These are phyloP conservation scores for Zosterops borbonicus DNA, from an alignment of 2,113 vertebrate species.

Conservation along the genomic window DNA sequence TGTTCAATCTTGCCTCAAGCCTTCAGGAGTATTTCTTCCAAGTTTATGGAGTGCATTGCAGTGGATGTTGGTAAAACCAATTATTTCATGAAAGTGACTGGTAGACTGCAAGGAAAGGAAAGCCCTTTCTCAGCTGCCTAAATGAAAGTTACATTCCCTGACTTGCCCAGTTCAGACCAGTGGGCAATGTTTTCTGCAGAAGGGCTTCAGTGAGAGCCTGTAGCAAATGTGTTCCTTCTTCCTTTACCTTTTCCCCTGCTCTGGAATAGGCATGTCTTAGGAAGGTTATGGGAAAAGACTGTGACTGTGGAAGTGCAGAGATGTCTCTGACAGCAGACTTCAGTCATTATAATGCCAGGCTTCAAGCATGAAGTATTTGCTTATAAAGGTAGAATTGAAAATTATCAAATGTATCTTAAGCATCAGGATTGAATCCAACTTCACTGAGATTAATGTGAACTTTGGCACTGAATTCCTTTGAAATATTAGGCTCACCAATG, in stretches of 20 bases:
- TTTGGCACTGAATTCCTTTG: background rate
- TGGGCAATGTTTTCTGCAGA: background rate
- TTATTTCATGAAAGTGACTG: slow-evolving; percentile 47
- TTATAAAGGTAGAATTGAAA: background rate
- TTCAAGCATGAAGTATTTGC: background rate
- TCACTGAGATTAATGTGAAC: background rate
- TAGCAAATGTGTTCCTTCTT: background rate
- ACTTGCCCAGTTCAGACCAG: background rate
- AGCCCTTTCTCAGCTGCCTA: background rate
- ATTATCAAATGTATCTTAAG: background rate
- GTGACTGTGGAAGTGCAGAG: background rate
- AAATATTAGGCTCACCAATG: background rate
- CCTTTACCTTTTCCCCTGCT: background rate
- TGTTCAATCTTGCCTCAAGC: slow-evolving; percentile 57
- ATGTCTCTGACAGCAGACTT: background rate
- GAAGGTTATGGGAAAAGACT: background rate
- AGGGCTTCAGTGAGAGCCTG: background rate
- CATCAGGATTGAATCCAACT: background rate
- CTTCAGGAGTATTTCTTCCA: slow-evolving; percentile 20
- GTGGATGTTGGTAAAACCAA: slow-evolving; percentile 35
- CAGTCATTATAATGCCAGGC: background rate
- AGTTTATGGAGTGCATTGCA: slow-evolving; percentile 22
- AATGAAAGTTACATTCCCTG: background rate
- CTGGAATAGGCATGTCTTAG: background rate
- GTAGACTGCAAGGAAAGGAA: slow-evolving; percentile 1